A percentile compares a stretch with the other conserved stretches of the same genome.
Evolutionary conservation across 2,888 invertebrate species (phyloP).

Genomic region (Cryptophagus acutangulus): DNA sequence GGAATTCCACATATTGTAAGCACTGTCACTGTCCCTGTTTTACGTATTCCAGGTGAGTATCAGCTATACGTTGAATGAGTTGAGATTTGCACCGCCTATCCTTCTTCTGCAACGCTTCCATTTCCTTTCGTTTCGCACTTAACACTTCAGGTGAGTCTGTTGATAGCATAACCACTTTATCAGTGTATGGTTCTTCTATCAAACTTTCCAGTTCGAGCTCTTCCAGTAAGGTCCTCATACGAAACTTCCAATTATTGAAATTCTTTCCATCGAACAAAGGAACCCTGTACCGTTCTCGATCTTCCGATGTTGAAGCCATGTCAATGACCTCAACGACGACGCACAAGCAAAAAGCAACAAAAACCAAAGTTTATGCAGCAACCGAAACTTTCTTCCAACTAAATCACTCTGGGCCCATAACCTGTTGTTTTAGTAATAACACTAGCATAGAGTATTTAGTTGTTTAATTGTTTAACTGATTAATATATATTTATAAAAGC

Average conservation of each 20-base stretch:
- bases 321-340: not conserved
- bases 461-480: too few relatives aligned
- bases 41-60: conserved; percentile 31
- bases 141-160: conserved; percentile 2
- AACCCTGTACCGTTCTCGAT: conserved; percentile 12
- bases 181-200: conserved; percentile 9
- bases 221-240: conserved; percentile 19
- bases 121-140: not conserved
- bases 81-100: conserved; percentile 25
- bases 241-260: conserved; percentile 24
- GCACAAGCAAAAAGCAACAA: too few relatives aligned
- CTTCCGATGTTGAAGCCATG: not conserved
- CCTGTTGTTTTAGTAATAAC: too few relatives aligned
- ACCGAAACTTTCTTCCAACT: too few relatives aligned
- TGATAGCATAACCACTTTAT: not conserved
- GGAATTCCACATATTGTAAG: conserved; percentile 26
- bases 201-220: conserved; percentile 15
- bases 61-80: conserved; percentile 28
- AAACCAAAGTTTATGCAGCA: too few relatives aligned
- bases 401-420: conserved; percentile 3
- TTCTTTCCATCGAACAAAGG: conserved; percentile 19
- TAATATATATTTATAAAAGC: too few relatives aligned
- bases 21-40: conserved; percentile 27
- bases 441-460: too few relatives aligned
- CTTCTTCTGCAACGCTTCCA: not conserved